These are phyloP conservation scores for Arctocebus calabarensis DNA, from an alignment of 2,797 vertebrate species.

Conservation along the genomic window DNA sequence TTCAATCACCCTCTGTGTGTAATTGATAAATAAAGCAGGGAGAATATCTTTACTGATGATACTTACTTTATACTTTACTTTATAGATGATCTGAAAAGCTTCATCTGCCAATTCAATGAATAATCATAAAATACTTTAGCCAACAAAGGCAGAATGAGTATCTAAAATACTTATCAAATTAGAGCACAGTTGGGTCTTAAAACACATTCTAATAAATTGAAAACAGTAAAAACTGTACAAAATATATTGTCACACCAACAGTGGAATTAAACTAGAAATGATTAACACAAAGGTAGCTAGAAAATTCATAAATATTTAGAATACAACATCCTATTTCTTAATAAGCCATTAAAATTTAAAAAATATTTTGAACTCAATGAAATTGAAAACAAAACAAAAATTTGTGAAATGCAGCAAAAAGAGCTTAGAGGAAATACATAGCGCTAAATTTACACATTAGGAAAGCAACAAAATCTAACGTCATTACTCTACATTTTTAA, in stretches of 20 bases:
- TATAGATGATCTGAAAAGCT: neutral
- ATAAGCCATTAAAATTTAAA: neutral
- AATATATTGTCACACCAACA: neutral
- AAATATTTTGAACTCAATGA: neutral
- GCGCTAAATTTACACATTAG: neutral
- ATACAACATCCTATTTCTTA: neutral
- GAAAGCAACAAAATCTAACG: neutral
- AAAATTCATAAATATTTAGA: neutral
- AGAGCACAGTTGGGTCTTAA: neutral
- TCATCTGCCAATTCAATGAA: neutral
- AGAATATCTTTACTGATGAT: neutral
- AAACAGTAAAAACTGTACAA: neutral
- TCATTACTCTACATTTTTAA: neutral
- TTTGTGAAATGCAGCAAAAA: neutral
- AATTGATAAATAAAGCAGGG: neutral
- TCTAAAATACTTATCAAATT: neutral
- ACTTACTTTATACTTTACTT: no score
- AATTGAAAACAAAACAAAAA: neutral
- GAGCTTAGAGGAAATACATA: neutral
- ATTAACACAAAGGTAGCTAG: neutral
- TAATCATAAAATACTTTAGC: neutral
- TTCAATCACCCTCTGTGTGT: neutral
- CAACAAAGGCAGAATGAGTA: neutral
- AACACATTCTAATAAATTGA: neutral
- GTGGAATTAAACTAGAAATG: neutral